Conservation (phyloP, 2,113 vertebrate genomes). For the Ameiurus melas region DNA sequence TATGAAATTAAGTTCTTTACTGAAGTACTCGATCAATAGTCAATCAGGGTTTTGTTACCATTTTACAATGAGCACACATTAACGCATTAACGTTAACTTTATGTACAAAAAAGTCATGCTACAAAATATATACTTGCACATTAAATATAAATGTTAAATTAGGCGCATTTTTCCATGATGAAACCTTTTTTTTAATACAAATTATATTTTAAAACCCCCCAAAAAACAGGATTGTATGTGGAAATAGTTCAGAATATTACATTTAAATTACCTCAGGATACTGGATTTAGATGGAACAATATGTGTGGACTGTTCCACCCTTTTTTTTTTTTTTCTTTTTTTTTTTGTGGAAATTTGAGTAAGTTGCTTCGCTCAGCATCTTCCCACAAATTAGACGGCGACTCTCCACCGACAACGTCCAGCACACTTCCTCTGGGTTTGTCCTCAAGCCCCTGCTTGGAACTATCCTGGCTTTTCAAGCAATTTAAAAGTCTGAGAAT, state of each 20-base stretch:
- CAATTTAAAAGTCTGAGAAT: neutral
- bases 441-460: neutral
- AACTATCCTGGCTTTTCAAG: neutral
- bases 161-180: neutral
- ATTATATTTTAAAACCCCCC: neutral
- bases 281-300: neutral
- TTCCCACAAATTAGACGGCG: neutral
- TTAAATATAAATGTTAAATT: constrained; percentile 15
- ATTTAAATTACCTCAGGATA: constrained; percentile 6
- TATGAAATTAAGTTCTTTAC: constrained; percentile 37
- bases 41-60: neutral
- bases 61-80: constrained; percentile 19
- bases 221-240: neutral
- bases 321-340: neutral
- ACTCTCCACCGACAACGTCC: neutral
- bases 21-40: constrained; percentile 28
- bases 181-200: neutral
- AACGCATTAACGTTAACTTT: neutral
- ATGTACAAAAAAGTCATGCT: constrained; percentile 30
- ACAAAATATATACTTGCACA: constrained; percentile 15
- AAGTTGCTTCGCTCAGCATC: neutral
- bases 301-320: neutral
- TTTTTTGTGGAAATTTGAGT: neutral
- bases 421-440: constrained; percentile 1
- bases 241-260: constrained; percentile 1